Conservation (phyloP, 2,113 vertebrate genomes). For the Phasianus colchicus region DNA sequence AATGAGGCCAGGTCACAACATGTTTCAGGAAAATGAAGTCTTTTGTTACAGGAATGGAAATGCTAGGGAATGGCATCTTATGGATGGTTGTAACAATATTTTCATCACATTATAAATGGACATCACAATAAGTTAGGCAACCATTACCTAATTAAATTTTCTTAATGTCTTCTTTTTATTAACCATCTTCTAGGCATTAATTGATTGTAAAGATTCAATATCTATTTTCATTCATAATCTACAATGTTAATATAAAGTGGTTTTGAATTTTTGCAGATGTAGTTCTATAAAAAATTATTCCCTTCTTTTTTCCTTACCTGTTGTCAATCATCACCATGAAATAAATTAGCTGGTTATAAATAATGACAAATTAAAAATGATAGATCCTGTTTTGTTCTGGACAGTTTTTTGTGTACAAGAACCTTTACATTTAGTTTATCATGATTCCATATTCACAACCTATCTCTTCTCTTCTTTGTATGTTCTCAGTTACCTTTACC, state of each 20-base stretch:
- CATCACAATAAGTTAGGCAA: background rate
- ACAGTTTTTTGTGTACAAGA: background rate
- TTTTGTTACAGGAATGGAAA: conserved; percentile 64
- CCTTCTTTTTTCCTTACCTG: background rate
- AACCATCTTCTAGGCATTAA: conserved; percentile 14
- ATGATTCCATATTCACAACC: accelerated
- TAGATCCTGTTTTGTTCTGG: background rate
- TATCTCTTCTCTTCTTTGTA: background rate
- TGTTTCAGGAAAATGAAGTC: conserved; percentile 74
- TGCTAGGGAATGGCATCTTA: background rate
- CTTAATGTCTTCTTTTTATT: conserved; percentile 2
- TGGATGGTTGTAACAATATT: conserved; percentile 15
- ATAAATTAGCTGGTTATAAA: background rate
- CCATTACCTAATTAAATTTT: conserved; percentile 46
- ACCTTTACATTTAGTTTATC: background rate
- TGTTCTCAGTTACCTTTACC: background rate
- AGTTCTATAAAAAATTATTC: background rate
- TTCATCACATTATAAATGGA: conserved; percentile 3
- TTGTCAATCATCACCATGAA: background rate
- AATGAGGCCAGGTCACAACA: conserved; percentile 70
- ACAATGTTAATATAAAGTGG: background rate
- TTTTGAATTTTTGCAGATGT: background rate
- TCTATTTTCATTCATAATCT: background rate
- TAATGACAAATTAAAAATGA: background rate
- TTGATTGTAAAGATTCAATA: conserved; percentile 6